Conservation (phyloP, 2,888 invertebrate genomes). For the Ptycholaimellus sp. region DNA sequence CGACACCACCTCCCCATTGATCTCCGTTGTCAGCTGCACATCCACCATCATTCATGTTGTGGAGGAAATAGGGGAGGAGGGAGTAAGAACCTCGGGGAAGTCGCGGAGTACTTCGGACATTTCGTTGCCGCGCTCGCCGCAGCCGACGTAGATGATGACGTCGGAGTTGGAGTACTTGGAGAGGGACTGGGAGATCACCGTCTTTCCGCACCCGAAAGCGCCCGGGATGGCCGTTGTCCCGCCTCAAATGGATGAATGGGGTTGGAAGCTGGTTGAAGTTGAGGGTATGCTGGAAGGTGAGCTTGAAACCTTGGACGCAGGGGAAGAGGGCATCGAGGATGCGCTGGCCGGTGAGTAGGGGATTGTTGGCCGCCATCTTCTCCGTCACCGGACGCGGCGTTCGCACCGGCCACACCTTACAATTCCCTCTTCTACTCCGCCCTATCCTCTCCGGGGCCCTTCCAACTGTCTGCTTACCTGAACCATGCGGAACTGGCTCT, state of each 20-base stretch:
- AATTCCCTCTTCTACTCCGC: not conserved
- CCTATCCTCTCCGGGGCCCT: not conserved
- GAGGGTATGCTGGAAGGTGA: slow-evolving; percentile 5
- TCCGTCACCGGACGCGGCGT: slow-evolving; percentile 81
- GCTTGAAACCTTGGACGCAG: slow-evolving; percentile 32
- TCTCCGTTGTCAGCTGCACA: slow-evolving; percentile 56
- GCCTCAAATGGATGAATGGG: not conserved
- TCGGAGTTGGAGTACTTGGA: slow-evolving; percentile 97
- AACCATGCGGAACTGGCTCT: slow-evolving; percentile 66
- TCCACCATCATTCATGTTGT: no score
- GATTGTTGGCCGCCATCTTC: slow-evolving; percentile 88
- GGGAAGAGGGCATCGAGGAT: slow-evolving; percentile 92
- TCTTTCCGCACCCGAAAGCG: slow-evolving; percentile 97
- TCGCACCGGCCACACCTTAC: slow-evolving; percentile 73
- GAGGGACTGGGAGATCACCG: slow-evolving; percentile 90
- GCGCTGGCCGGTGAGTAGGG: slow-evolving; percentile 80
- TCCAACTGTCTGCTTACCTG: slow-evolving; percentile 34
- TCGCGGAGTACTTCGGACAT: slow-evolving; percentile 88
- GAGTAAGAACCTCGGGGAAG: slow-evolving; percentile 51
- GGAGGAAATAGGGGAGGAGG: no score
- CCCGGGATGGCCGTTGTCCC: slow-evolving; percentile 45
- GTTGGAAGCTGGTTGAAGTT: not conserved
- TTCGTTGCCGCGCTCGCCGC: slow-evolving; percentile 96
- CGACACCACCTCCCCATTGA: slow-evolving; percentile 66
- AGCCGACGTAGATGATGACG: slow-evolving; percentile 92